A percentile compares a stretch with the other conserved stretches of the same genome.
Evolutionary conservation across 2,113 vertebrate species (phyloP).

Genomic region (Cheilinus undulatus): DNA sequence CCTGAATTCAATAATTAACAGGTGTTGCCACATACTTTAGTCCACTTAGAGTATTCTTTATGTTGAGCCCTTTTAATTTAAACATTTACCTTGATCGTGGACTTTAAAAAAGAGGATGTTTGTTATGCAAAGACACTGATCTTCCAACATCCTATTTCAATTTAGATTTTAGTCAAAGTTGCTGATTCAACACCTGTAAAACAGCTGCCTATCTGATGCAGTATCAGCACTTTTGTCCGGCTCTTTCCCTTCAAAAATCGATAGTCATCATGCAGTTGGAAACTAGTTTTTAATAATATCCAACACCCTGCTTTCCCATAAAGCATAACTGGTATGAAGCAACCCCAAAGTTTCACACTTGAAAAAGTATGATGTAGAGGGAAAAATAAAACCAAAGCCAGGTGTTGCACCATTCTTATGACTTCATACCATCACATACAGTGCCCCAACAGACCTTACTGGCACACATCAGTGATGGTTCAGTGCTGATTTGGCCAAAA

Average conservation of each 20-base stretch:
- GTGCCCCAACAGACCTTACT: not conserved
- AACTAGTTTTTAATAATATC: not conserved
- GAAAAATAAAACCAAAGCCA: slow-evolving; percentile 4
- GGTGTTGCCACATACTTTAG: no score
- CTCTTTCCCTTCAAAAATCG: no score
- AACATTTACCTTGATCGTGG: not conserved
- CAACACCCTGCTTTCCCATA: not conserved
- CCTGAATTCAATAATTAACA: no score
- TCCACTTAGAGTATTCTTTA: no score
- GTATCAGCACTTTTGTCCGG: not conserved
- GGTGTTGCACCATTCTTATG: not conserved
- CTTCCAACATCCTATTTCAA: not conserved
- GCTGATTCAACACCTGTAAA: no score
- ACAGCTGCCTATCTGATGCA: not conserved
- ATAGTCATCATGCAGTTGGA: not conserved
- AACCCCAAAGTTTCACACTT: not conserved
- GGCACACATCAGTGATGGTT: not conserved
- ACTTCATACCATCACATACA: not conserved
- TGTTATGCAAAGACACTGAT: no score
- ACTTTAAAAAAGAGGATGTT: not conserved
- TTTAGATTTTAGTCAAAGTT: not conserved
- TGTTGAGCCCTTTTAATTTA: not conserved
- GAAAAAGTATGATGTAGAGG: not conserved
- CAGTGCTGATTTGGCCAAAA: not conserved
- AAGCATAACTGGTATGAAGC: not conserved